Conservation (phyloP, 2,113 vertebrate genomes). For the Antigone vipio region DNA sequence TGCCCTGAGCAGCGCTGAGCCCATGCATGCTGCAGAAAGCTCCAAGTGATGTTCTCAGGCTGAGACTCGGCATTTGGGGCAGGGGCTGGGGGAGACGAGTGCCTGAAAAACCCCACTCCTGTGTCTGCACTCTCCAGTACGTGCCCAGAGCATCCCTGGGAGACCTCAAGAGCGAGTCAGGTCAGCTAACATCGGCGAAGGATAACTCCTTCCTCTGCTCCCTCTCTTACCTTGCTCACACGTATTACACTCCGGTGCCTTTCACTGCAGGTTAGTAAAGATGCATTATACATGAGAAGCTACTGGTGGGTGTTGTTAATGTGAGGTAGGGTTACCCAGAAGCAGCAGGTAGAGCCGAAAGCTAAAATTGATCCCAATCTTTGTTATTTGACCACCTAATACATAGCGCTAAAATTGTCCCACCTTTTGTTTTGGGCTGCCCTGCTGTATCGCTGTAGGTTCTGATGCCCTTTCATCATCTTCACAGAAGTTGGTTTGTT, state of each 20-base stretch:
- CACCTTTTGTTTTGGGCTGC: neutral
- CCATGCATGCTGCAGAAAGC: neutral
- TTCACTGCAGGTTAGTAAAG: slow-evolving; percentile 27
- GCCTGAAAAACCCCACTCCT: neutral
- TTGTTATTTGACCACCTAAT: neutral
- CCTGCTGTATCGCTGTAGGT: neutral
- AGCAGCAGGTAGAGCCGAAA: slow-evolving; percentile 17
- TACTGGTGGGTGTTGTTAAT: neutral
- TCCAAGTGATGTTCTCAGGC: neutral
- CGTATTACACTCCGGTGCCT: neutral
- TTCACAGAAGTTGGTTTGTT: neutral
- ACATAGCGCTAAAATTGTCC: neutral
- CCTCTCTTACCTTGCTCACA: neutral
- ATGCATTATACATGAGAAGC: slow-evolving; percentile 37
- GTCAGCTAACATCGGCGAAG: neutral
- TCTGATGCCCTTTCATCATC: neutral
- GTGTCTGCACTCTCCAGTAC: fast-evolving
- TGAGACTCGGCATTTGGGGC: fast-evolving
- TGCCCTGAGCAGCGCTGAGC: neutral
- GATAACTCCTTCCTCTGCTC: neutral
- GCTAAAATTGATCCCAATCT: neutral
- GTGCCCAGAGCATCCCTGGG: neutral
- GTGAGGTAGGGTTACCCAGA: neutral
- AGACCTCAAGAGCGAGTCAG: neutral
- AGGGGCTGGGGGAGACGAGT: neutral